Evolutionary conservation across 2,113 vertebrate genomes (phyloP).

Genomic region (Elephas maximus): DNA sequence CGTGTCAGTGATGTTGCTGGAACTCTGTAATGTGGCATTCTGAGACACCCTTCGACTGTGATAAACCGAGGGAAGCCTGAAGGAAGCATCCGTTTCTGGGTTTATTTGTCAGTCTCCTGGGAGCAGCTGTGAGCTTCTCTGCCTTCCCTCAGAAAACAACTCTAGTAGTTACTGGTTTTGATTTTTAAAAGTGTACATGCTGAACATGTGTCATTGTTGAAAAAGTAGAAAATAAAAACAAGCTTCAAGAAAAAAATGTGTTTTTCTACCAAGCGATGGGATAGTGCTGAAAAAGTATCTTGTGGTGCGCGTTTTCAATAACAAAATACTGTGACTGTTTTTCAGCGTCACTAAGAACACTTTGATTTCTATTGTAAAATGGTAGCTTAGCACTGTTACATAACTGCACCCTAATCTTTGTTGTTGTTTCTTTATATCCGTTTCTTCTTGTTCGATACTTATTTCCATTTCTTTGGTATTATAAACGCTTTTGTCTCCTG

Average conservation of each 20-base stretch:
- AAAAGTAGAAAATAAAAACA: conserved; percentile 56
- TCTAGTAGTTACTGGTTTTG: not conserved
- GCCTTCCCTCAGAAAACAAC: not conserved
- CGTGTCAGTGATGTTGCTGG: not conserved
- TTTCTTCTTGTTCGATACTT: not conserved
- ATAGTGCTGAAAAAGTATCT: not conserved
- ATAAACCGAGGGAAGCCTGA: not conserved
- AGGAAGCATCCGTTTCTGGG: not conserved
- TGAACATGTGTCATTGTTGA: not conserved
- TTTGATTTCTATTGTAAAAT: not conserved
- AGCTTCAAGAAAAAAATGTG: not conserved
- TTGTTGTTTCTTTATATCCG: not conserved
- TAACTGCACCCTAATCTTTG: not conserved
- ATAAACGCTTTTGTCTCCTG: not conserved
- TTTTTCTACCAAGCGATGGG: not conserved
- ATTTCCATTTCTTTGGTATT: not conserved
- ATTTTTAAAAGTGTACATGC: conserved; percentile 22
- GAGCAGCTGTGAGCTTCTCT: not conserved
- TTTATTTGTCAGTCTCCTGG: not conserved
- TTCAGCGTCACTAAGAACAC: not conserved
- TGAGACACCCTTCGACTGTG: not conserved
- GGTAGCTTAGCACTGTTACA: not conserved
- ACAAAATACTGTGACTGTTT: conserved; percentile 10
- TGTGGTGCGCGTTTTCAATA: not conserved
- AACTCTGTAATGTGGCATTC: not conserved